Evolutionary conservation across 2,888 invertebrate species (phyloP).

Genomic region (Rutpela maculata): DNA sequence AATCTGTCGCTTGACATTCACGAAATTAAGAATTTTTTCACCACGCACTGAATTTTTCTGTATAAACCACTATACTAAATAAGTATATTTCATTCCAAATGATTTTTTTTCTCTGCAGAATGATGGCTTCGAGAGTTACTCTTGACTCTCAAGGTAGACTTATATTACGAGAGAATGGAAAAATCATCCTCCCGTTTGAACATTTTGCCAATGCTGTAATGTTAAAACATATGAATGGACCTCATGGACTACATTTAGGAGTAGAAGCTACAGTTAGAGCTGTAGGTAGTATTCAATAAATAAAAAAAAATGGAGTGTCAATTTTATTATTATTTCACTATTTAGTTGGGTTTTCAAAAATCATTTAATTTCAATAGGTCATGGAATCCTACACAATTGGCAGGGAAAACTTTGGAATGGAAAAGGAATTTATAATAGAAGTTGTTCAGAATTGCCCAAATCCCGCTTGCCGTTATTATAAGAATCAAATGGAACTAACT

Average conservation of each 20-base stretch:
- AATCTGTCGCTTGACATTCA: too few species aligned
- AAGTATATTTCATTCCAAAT: too few species aligned
- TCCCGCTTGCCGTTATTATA: constrained; percentile 91
- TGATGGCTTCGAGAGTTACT: constrained; percentile 90
- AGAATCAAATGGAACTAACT: constrained; percentile 86
- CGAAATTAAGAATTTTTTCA: too few species aligned
- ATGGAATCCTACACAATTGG: constrained; percentile 92
- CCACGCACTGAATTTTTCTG: too few species aligned
- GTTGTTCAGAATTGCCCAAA: constrained; percentile 93
- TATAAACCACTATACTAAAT: too few species aligned
- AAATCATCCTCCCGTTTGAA: constrained; percentile 91
- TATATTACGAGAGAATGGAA: constrained; percentile 89
- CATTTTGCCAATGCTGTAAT: constrained; percentile 94
- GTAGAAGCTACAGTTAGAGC: constrained; percentile 90
- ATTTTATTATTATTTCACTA: neutral
- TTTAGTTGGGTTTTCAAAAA: too few species aligned
- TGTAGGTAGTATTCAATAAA: constrained; percentile 76
- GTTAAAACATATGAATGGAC: constrained; percentile 93
- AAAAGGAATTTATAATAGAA: constrained; percentile 91
- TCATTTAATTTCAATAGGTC: constrained; percentile 73
- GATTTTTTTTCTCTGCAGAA: constrained; percentile 76
- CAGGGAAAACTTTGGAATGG: constrained; percentile 90
- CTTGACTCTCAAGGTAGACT: constrained; percentile 89
- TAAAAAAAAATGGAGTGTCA: neutral
- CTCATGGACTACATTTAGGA: constrained; percentile 89